A percentile compares a stretch with the other conserved stretches of the same genome.
Conservation (phyloP, 1,140 invertebrate genomes). For the Zaprionus camerounensis region DNA sequence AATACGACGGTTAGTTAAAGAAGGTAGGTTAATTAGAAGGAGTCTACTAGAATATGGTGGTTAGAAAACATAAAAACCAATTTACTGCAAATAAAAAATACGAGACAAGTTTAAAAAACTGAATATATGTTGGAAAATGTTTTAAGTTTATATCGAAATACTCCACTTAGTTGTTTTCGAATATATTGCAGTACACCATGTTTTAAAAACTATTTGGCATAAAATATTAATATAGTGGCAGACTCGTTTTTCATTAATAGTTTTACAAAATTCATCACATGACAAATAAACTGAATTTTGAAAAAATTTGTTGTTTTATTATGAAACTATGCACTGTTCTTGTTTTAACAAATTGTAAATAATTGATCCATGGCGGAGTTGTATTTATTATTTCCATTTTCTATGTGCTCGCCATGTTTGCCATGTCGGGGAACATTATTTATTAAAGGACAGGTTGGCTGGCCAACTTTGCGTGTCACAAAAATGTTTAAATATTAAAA, state of each 20-base stretch:
- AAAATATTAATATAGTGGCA: neutral
- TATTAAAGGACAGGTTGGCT: conserved; percentile 41
- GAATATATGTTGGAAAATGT: neutral
- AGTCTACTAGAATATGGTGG: too few relatives aligned
- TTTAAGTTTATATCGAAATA: neutral
- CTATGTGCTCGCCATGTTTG: conserved; percentile 39
- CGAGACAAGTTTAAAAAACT: neutral
- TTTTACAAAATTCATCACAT: conserved; percentile 10
- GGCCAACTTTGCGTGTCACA: conserved; percentile 53
- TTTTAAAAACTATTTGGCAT: neutral
- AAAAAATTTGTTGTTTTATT: conserved; percentile 22
- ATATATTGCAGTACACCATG: neutral
- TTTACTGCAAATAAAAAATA: neutral
- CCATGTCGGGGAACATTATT: conserved; percentile 39
- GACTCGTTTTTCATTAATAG: conserved; percentile 4
- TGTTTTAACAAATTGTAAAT: conserved; percentile 47
- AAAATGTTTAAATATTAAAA: conserved; percentile 47
- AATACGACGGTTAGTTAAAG: too few relatives aligned
- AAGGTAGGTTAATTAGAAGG: too few relatives aligned
- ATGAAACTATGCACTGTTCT: conserved; percentile 16
- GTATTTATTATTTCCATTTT: conserved; percentile 51
- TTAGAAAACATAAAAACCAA: neutral
- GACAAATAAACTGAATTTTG: conserved; percentile 18
- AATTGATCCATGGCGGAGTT: conserved; percentile 34
- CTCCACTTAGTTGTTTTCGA: neutral